A percentile compares a stretch with the other conserved stretches of the same genome.
Evolutionary conservation across 1,140 invertebrate genomes (phyloP).

Genomic region (Scaptomyza hsui): DNA sequence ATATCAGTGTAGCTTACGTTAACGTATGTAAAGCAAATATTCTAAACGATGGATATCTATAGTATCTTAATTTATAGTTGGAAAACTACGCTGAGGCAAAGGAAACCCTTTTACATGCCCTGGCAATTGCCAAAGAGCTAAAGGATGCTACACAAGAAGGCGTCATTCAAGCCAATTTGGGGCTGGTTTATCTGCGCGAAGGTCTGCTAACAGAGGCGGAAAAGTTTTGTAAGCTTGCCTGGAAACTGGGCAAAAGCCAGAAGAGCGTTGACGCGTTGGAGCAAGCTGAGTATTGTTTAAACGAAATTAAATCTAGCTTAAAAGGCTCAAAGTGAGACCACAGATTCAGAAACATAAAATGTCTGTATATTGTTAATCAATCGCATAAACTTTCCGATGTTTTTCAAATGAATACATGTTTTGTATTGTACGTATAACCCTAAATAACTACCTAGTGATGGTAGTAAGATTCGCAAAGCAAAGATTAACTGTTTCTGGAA

Average conservation of each 20-base stretch:
- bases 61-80: slow-evolving; percentile 76
- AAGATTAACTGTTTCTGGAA: too few relatives aligned
- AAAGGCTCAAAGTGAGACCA: slow-evolving; percentile 15
- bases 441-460: too few relatives aligned
- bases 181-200: slow-evolving; percentile 90
- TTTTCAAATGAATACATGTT: background rate
- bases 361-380: slow-evolving; percentile 14
- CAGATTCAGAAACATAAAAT: background rate
- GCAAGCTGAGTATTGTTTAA: slow-evolving; percentile 89
- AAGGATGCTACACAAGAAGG: slow-evolving; percentile 88
- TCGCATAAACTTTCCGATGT: background rate
- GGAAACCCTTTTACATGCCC: slow-evolving; percentile 89
- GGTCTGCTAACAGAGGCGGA: slow-evolving; percentile 89
- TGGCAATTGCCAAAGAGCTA: slow-evolving; percentile 87
- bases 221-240: slow-evolving; percentile 89
- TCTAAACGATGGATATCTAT: background rate
- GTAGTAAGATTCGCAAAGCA: too few relatives aligned
- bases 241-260: slow-evolving; percentile 87
- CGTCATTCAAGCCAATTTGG: slow-evolving; percentile 92
- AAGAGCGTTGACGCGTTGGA: slow-evolving; percentile 87
- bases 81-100: slow-evolving; percentile 89
- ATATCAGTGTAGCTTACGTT: slow-evolving; percentile 91
- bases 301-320: slow-evolving; percentile 85
- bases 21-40: slow-evolving; percentile 48
- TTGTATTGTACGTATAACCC: background rate